Evolutionary conservation across 2,797 vertebrate genomes (phyloP).

Genomic region (Macropus fuliginosus): DNA sequence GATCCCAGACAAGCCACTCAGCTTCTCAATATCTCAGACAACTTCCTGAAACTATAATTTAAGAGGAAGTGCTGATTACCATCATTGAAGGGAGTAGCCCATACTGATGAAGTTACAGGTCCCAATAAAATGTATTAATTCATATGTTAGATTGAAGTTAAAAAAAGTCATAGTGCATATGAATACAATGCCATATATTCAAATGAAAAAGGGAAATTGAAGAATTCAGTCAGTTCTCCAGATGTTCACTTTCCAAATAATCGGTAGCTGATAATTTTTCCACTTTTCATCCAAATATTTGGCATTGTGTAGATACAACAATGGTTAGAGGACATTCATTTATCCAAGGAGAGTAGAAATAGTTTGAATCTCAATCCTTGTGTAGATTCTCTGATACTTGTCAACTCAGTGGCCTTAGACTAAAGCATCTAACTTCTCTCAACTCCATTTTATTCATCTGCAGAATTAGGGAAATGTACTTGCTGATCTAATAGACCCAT

Average conservation of each 20-base stretch:
- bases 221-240: not conserved
- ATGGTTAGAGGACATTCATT: constrained; percentile 35
- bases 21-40: not conserved
- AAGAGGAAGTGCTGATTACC: not conserved
- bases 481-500: not conserved
- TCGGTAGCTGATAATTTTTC: constrained; percentile 26
- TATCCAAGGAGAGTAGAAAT: not conserved
- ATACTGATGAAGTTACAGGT: not conserved
- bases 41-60: not conserved
- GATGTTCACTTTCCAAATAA: not conserved
- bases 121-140: not conserved
- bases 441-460: not conserved
- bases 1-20: not conserved
- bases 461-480: not conserved
- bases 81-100: not conserved
- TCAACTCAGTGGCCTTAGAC: not conserved
- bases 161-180: not conserved
- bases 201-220: constrained; percentile 4
- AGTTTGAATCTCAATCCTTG: constrained; percentile 4
- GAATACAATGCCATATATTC: not conserved
- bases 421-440: not conserved
- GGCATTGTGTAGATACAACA: not conserved
- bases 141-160: not conserved
- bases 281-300: constrained; percentile 20
- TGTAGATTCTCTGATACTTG: not conserved